Evolutionary conservation across 2,113 vertebrate species (phyloP).

Genomic region (Triplophysa siluroides): DNA sequence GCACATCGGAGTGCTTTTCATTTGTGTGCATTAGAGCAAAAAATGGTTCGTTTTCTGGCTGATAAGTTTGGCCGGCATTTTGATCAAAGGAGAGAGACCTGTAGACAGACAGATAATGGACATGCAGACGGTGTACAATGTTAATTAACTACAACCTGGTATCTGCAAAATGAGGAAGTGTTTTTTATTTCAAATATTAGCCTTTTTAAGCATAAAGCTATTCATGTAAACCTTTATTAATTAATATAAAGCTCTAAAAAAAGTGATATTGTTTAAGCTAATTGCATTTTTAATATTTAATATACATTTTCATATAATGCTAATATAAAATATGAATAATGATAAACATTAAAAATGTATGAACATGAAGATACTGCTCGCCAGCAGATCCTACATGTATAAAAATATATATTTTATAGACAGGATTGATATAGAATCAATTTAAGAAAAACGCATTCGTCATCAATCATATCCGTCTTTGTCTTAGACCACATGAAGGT

Average conservation of each 20-base stretch:
- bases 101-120: neutral
- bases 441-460: neutral
- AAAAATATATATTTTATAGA: neutral
- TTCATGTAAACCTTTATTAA: no score
- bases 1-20: conserved; percentile 24
- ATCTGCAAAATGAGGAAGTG: no score
- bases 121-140: conserved; percentile 1
- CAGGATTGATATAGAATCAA: neutral
- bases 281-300: neutral
- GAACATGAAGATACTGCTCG: neutral
- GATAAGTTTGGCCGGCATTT: neutral
- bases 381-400: neutral
- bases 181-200: no score
- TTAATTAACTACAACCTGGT: neutral
- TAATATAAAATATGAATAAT: no score
- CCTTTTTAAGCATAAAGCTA: no score
- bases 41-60: conserved; percentile 43
- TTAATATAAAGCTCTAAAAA: no score
- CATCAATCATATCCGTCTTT: neutral
- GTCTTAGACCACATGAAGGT: neutral
- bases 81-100: neutral
- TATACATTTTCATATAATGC: neutral
- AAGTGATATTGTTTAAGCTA: no score
- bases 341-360: neutral
- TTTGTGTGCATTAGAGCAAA: conserved; percentile 30